Evolutionary conservation across 2,113 vertebrate genomes (phyloP).

Genomic region (Isurus oxyrinchus): DNA sequence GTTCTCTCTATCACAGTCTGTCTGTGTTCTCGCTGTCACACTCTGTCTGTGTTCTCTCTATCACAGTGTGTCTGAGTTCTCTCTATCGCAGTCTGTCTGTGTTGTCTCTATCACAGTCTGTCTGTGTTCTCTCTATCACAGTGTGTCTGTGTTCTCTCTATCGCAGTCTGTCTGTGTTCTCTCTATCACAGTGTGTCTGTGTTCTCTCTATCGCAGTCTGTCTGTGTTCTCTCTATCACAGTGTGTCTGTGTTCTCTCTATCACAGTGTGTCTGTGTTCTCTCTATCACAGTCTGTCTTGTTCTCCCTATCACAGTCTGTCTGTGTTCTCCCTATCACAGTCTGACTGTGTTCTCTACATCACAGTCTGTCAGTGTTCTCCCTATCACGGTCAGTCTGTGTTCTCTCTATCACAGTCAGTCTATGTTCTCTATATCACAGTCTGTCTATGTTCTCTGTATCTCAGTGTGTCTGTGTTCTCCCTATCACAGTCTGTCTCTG

Average conservation of each 20-base stretch:
- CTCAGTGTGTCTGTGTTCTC: too few species aligned
- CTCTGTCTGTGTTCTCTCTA: neutral
- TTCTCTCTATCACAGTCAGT: too few species aligned
- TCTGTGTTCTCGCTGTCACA: neutral
- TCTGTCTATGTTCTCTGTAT: too few species aligned
- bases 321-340: neutral
- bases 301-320: neutral
- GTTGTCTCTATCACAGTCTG: too few species aligned
- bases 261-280: neutral
- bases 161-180: neutral
- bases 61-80: neutral
- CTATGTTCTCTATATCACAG: too few species aligned
- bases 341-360: neutral
- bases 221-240: neutral
- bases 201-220: neutral
- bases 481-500: too few species aligned
- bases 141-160: too few species aligned
- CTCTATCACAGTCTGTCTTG: neutral
- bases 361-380: too few species aligned
- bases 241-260: too few species aligned
- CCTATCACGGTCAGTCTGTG: too few species aligned
- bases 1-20: neutral
- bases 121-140: too few species aligned
- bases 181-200: neutral
- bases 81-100: too few species aligned